Evolutionary conservation across 2,888 invertebrate genomes (phyloP).

Genomic region (Phlogophora meticulosa): DNA sequence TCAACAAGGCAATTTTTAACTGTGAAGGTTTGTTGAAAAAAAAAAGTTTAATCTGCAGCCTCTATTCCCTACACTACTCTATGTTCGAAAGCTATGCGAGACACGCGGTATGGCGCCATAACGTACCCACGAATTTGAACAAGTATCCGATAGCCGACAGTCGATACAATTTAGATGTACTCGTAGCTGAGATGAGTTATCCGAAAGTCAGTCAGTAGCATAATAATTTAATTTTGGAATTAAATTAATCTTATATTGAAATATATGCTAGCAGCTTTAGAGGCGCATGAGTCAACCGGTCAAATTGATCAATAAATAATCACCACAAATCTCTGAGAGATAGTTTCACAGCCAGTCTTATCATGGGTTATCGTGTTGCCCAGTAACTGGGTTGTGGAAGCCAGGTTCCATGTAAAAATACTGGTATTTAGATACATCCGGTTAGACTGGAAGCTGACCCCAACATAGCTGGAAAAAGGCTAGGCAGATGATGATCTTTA

Average conservation of each 20-base stretch:
- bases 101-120: constrained; percentile 28
- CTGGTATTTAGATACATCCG: too few species aligned
- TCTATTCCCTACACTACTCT: constrained; percentile 45
- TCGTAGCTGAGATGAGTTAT: constrained; percentile 13
- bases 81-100: constrained; percentile 23
- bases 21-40: too few species aligned
- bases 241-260: neutral
- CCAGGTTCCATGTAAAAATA: too few species aligned
- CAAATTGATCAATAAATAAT: too few species aligned
- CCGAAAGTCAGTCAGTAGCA: neutral
- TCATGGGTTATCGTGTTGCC: too few species aligned
- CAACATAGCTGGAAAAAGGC: too few species aligned
- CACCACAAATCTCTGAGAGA: too few species aligned
- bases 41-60: neutral
- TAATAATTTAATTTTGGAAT: neutral
- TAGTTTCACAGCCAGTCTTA: too few species aligned
- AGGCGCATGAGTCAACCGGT: too few species aligned
- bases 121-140: constrained; percentile 34
- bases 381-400: too few species aligned
- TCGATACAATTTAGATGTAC: constrained; percentile 18
- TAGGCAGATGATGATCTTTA: too few species aligned
- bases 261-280: neutral
- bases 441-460: too few species aligned
- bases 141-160: constrained; percentile 20
- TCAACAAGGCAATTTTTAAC: neutral